A percentile compares a stretch with the other conserved stretches of the same genome.
These are phyloP conservation scores for Ganaspis sp. DNA, from an alignment of 1,140 invertebrate species.

Conservation along the genomic window DNA sequence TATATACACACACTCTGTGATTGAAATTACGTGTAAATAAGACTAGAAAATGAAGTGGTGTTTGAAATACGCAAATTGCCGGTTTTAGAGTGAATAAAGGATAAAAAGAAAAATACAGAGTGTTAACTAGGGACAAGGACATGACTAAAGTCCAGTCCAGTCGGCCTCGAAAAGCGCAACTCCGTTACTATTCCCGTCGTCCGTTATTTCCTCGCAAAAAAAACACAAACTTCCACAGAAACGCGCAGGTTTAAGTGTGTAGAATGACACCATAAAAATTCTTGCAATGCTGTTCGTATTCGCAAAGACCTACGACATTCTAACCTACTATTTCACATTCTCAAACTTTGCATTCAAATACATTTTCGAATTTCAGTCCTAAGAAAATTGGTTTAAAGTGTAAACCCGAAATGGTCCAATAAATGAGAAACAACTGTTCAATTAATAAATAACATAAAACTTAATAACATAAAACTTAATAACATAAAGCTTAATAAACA, in stretches of 20 bases:
- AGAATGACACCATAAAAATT: background rate
- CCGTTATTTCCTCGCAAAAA: background rate
- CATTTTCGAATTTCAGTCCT: too few relatives aligned
- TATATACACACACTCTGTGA: background rate
- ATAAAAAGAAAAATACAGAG: background rate
- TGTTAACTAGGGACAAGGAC: slow-evolving; percentile 26
- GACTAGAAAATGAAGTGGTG: slow-evolving; percentile 16
- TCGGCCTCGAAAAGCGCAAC: slow-evolving; percentile 5
- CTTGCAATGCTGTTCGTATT: background rate
- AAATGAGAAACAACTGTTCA: too few relatives aligned
- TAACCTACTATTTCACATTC: background rate
- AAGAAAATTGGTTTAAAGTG: too few relatives aligned
- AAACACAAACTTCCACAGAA: background rate
- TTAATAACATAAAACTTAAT: too few relatives aligned
- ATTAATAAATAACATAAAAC: too few relatives aligned
- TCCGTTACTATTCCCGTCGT: slow-evolving; percentile 16
- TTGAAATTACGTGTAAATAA: slow-evolving; percentile 1
- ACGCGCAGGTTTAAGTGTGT: background rate
- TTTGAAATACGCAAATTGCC: slow-evolving; percentile 16
- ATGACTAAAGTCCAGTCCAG: slow-evolving; percentile 10
- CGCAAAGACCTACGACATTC: background rate
- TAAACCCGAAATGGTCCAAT: too few relatives aligned
- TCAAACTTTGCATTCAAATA: background rate
- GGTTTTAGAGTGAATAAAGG: background rate
- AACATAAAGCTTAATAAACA: too few relatives aligned